phyloP scores from a whole-genome alignment of 37 sponge, comb jelly and placozoan genomes.

The Oopsacas minuta region DNA sequence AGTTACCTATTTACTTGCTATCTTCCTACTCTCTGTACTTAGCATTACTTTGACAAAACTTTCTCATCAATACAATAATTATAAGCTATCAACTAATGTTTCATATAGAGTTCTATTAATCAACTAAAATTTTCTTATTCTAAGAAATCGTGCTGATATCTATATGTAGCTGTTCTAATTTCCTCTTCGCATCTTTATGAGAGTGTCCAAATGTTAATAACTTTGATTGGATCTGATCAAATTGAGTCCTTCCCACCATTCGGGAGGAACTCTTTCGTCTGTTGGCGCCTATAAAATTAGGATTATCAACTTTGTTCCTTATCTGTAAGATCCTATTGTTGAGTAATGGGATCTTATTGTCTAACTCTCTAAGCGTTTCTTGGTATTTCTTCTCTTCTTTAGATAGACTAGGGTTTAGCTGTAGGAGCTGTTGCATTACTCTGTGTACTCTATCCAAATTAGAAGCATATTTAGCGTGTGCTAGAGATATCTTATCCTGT shows the following conservation, averaged over 20 bases:
- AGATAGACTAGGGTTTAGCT: neutral
- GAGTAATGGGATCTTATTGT: neutral
- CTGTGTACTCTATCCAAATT: neutral
- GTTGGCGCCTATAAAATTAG: neutral
- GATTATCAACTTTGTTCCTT: neutral
- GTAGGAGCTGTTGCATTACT: neutral
- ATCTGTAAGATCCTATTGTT: neutral
- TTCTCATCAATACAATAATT: too few species aligned
- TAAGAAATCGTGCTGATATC: neutral
- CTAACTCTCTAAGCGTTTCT: neutral
- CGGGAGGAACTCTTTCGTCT: neutral
- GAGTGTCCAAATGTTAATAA: neutral
- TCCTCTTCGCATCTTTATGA: neutral
- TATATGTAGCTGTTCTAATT: neutral
- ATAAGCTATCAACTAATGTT: too few species aligned
- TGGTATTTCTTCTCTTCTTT: constrained; percentile 8
- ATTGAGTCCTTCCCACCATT: neutral
- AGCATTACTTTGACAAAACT: too few species aligned
- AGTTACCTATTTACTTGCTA: too few species aligned
- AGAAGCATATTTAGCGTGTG: neutral
- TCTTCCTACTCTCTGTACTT: too few species aligned
- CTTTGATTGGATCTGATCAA: neutral
- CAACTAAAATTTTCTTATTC: too few species aligned
- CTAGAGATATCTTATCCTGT: neutral
- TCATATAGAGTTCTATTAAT: too few species aligned